Evolutionary conservation across 2,113 vertebrate species (phyloP), one percentile per base, ranked within the genome.

Genomic region (Pipra filicauda): DNA sequence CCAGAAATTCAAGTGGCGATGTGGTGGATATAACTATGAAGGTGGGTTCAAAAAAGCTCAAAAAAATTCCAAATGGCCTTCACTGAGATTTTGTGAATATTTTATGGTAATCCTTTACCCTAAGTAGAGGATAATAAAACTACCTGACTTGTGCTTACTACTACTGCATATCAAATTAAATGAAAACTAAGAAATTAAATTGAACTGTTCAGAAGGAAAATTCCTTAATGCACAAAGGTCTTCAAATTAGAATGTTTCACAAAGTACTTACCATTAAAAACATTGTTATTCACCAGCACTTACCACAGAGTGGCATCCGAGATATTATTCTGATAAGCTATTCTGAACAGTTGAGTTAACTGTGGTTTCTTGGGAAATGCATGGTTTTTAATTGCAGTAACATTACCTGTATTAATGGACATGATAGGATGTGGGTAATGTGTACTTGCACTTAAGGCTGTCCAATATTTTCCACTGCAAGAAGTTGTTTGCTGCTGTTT

Each of bases 311-410:
- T 22, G 26, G 48, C 39, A 67, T 78, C 43, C 58, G 83, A 78
- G 70, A 81, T 82, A 20, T 75, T 85, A 65, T 37, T 75, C 52
- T 89, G 66, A 76, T 61, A 44, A 41, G 18, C 58, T 73, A 11
- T 73, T 93, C 54, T 58, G 62, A 91, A 65, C 39, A 74, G 33
- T 46, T 13, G 59, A 37, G 15, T 91, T 88, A 89, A 83, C 28
- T 62, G 66, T 44, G 94, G 85, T 91, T 93, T 85, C 85, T 90
- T 76, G 52, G 62, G 88, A 91, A 83, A 93, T 35, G 51, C 44
- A 48, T 1, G 43, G 27, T 14, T 79, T 96, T 85, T 93, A 91
- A 96, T 88, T 90, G 89, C 88, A 62, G 58, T 23, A 85, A 43
- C 51, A 83, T 94, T 91, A 88, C 59, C 51, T 93, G 49, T 23